Conservation (phyloP, 2,113 vertebrate genomes). For the Peromyscus leucopus region DNA sequence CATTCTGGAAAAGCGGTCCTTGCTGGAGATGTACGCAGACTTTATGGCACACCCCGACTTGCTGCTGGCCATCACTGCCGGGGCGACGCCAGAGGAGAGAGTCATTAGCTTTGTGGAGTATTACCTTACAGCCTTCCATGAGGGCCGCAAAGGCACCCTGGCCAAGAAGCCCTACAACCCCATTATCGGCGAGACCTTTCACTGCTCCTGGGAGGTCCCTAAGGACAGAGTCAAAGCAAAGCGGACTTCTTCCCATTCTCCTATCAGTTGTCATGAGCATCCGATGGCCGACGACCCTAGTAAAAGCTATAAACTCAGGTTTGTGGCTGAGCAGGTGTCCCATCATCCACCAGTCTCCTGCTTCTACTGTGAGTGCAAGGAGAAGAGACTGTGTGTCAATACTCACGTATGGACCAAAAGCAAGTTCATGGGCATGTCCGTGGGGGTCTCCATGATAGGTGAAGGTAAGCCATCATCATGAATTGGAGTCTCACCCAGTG, state of each 20-base stretch:
- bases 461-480: slow-evolving; percentile 91
- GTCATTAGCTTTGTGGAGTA: slow-evolving; percentile 97
- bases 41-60: slow-evolving; percentile 98
- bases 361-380: slow-evolving; percentile 98
- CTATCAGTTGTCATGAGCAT: fast-evolving
- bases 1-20: slow-evolving; percentile 97
- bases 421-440: slow-evolving; percentile 99
- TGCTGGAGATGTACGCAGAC: slow-evolving; percentile 99
- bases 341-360: slow-evolving; percentile 96
- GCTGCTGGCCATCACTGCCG: slow-evolving; percentile 94
- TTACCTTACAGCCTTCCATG: slow-evolving; percentile 97
- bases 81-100: slow-evolving; percentile 93
- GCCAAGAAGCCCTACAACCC: slow-evolving; percentile 99
- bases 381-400: slow-evolving; percentile 94
- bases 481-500: fast-evolving
- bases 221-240: slow-evolving; percentile 90
- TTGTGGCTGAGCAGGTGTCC: slow-evolving; percentile 97
- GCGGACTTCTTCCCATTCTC: slow-evolving; percentile 52
- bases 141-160: slow-evolving; percentile 96
- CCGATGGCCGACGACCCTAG: slow-evolving; percentile 79
- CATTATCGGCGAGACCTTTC: slow-evolving; percentile 96
- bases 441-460: slow-evolving; percentile 98
- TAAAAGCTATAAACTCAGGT: slow-evolving; percentile 91
- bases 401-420: slow-evolving; percentile 98
- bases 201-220: slow-evolving; percentile 97